Percentiles rank a stretch among this genome's conserved stretches.
phyloP scores from a whole-genome alignment of 2,113 vertebrate species.

The Catharus bicknelli region DNA sequence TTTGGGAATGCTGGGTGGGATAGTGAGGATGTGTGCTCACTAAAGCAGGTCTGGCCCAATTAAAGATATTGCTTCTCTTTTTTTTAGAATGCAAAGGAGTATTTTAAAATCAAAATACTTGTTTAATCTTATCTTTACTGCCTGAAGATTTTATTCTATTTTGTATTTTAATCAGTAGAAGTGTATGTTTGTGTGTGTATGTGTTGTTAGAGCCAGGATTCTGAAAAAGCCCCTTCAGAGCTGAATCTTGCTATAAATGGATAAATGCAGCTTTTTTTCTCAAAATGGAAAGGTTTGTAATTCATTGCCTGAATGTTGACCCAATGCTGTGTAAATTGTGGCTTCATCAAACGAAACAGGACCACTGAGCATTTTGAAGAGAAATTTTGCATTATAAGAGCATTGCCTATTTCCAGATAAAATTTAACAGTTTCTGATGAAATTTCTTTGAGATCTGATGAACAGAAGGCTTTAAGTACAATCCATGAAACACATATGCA shows the following conservation, averaged over 20 bases:
- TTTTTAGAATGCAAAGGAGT: neutral
- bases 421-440: neutral
- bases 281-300: neutral
- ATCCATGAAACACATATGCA: neutral
- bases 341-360: neutral
- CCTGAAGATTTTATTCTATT: neutral
- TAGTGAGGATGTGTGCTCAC: fast-evolving
- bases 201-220: neutral
- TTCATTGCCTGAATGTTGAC: neutral
- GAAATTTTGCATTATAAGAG: neutral
- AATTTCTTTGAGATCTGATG: neutral
- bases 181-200: neutral
- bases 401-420: neutral
- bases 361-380: neutral
- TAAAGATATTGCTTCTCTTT: neutral
- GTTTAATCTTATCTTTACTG: neutral
- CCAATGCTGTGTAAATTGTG: neutral
- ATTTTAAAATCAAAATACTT: neutral
- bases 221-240: neutral
- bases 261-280: neutral
- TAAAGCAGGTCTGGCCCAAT: neutral
- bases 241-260: neutral
- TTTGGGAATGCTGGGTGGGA: neutral
- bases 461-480: conserved; percentile 5
- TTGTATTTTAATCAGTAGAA: neutral